Percentiles rank a stretch among this genome's conserved stretches.
Conservation (phyloP, 2,797 vertebrate genomes). For the Ptychobarbus kaznakovi region DNA sequence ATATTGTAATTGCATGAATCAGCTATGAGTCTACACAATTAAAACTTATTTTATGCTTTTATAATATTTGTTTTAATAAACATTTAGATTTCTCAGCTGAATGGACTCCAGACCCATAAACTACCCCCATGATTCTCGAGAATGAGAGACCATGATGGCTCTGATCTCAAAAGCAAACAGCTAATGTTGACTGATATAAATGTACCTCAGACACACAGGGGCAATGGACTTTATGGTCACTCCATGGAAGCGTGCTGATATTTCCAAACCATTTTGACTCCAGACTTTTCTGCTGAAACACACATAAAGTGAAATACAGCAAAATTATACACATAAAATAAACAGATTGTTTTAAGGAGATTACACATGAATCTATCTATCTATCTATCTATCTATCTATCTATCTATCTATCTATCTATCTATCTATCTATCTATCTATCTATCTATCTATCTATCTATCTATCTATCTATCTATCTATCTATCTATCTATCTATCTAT, state of each 20-base stretch:
- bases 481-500: too few species aligned
- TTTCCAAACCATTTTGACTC: constrained; percentile 30
- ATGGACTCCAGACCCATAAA: neutral
- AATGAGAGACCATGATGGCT: neutral
- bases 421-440: too few species aligned
- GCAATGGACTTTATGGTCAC: constrained; percentile 54
- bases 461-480: neutral
- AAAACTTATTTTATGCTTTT: neutral
- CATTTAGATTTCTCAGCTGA: neutral
- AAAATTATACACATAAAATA: neutral
- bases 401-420: too few species aligned
- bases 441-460: too few species aligned
- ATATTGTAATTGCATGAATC: neutral
- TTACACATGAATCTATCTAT: too few species aligned
- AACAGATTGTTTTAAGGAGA: too few species aligned
- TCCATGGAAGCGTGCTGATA: constrained; percentile 57
- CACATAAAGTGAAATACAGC: neutral
- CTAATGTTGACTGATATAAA: constrained; percentile 60
- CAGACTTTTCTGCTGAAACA: neutral
- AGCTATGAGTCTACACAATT: neutral
- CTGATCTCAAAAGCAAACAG: constrained; percentile 22
- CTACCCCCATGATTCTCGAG: neutral
- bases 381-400: too few species aligned
- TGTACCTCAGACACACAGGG: constrained; percentile 56
- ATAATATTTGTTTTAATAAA: neutral